phyloP scores from a whole-genome alignment of 2,797 vertebrate genomes.

The Gastrophryne carolinensis region DNA sequence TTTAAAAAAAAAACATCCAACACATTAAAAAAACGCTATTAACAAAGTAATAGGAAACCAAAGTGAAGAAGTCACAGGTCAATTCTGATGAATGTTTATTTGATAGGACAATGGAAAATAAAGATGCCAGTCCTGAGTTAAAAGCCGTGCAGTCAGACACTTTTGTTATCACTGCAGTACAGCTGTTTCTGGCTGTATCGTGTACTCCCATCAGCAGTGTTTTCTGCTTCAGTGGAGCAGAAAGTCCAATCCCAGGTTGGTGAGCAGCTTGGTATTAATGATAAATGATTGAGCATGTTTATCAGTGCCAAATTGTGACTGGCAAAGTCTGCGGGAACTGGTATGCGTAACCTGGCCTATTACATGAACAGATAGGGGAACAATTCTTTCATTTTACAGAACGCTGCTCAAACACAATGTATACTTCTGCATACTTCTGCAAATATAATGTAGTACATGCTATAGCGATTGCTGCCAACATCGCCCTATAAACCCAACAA shows the following conservation, averaged over 20 bases:
- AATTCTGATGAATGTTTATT: conserved; percentile 18
- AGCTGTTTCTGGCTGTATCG: conserved; percentile 32
- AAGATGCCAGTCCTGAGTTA: not conserved
- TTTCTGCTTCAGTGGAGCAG: conserved; percentile 44
- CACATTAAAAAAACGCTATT: not conserved
- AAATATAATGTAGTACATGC: not conserved
- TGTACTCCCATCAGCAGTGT: conserved; percentile 14
- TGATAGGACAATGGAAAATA: not conserved
- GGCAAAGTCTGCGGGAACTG: conserved; percentile 25
- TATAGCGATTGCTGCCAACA: too few species aligned
- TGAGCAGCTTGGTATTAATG: conserved; percentile 36
- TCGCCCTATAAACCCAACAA: too few species aligned
- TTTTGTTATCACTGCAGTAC: conserved; percentile 15
- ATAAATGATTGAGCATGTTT: conserved; percentile 46
- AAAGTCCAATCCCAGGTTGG: conserved; percentile 8
- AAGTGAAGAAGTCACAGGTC: not conserved
- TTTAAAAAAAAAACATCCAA: not conserved
- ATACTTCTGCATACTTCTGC: not conserved
- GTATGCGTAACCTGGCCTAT: conserved; percentile 40
- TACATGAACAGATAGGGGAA: conserved; percentile 38
- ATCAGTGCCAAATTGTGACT: conserved; percentile 41
- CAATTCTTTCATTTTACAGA: conserved; percentile 42
- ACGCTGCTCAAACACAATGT: conserved; percentile 18
- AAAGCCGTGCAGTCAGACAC: not conserved
- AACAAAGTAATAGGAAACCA: not conserved